Conservation (phyloP, 2,888 invertebrate species). For the Protula sp. region DNA sequence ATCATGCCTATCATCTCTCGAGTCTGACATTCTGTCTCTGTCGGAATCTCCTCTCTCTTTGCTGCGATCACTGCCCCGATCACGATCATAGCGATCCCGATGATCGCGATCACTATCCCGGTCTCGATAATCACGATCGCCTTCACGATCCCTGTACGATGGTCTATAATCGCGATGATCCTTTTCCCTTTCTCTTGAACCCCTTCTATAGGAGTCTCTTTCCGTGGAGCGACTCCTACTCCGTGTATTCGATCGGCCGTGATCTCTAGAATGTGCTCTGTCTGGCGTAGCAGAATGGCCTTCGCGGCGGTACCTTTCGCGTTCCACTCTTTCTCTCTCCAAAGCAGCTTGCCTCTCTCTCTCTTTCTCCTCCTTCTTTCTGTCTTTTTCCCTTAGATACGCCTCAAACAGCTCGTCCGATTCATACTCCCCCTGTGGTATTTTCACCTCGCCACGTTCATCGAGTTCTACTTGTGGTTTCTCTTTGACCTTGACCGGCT, state of each 20-base stretch:
- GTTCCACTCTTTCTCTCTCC: not conserved
- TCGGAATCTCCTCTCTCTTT: not conserved
- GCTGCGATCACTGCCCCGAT: not conserved
- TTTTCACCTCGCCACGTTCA: not conserved
- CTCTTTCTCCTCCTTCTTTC: not conserved
- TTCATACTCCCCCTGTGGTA: not conserved
- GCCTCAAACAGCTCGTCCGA: not conserved
- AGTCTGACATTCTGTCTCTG: not conserved
- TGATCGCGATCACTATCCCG: slow-evolving; percentile 23
- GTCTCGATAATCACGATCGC: not conserved
- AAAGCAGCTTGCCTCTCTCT: not conserved
- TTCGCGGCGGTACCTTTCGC: not conserved
- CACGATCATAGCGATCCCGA: not conserved
- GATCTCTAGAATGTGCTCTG: not conserved
- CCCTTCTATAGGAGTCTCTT: not conserved
- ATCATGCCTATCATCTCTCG: not conserved
- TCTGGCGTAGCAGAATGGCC: not conserved
- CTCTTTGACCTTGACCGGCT: not conserved
- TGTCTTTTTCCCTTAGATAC: not conserved
- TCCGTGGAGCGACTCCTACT: not conserved
- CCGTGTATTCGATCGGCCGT: not conserved
- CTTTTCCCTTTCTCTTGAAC: slow-evolving; percentile 1
- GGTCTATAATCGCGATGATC: too few relatives aligned
- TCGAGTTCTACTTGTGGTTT: not conserved
- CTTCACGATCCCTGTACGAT: not conserved